Base-by-base conservation (phyloP, 2,113 vertebrate genomes). In the Pelecanoides urinatrix region DNA sequence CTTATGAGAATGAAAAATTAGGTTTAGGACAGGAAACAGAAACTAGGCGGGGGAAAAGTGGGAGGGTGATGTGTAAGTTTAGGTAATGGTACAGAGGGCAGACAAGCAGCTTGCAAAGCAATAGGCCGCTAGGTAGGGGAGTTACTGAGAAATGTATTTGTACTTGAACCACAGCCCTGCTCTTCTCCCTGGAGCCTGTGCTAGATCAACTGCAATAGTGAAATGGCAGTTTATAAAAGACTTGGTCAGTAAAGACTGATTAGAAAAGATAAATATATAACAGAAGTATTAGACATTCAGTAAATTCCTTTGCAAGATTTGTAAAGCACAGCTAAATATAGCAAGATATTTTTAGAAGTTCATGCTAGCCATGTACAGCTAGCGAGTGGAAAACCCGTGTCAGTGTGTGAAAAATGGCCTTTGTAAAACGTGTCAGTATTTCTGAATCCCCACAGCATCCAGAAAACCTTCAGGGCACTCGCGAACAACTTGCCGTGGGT, bases 301-400 rank as follows among this genome's bases (percentile, higher is more conserved):
- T 66, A 58, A 63, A 77, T 77, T 74, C 94, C 73, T 93, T 26
- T 77, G 29, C 76, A 30, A n/a, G 65, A 11, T 77, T 81, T 58
- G 68, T 91, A 25, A 91, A 93, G 70, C 52, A 29, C 22, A n/a
- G 80, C 90, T 95, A 89, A 89, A 77, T 73, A 91, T 77, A 95
- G 95, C 34, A 22, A 16, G 50, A 42, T 95, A 89, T 91, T 95
- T 95, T 93, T 77, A 93, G 92, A 66, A 42, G 62, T 44, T 52
- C 62, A 5, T 47, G 62, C 74, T 90, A 50, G 82, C 88, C 82
- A 17, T 62, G 85, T 78, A 50, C 86, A 92, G 40, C 90, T 95
- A 88, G 88, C 85, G 85, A 90, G 76, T 62, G 78, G 95, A 94
- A 88, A 90, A 61, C 53, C 66, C 11, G 0, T 56, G 49, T 90